A percentile compares a stretch with the other conserved stretches of the same genome.
Evolutionary conservation across 2,113 vertebrate species (phyloP).

Genomic region (Sminthopsis crassicaudata): DNA sequence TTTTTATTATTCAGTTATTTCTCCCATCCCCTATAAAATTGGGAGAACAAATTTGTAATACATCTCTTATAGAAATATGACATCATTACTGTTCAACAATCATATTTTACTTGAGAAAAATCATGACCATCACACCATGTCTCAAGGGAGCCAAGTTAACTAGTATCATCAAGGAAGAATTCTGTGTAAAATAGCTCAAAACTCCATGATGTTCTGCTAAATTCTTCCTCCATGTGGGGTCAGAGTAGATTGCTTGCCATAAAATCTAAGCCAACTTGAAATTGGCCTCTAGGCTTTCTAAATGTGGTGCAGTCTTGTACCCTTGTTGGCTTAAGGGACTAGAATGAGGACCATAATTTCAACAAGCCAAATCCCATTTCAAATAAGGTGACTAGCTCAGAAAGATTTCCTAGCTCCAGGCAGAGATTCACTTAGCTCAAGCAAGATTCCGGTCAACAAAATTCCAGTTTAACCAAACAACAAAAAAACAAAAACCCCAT

Average conservation of each 20-base stretch:
- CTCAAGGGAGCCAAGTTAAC: background rate
- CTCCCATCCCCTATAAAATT: background rate
- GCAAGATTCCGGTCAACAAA: constrained; percentile 14
- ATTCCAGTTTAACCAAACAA: constrained; percentile 22
- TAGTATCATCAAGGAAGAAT: background rate
- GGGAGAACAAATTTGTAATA: background rate
- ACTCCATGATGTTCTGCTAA: background rate
- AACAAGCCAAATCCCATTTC: constrained; percentile 2
- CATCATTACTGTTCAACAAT: background rate
- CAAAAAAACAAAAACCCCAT: background rate
- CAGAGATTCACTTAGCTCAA: background rate
- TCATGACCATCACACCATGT: background rate
- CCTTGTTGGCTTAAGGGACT: background rate
- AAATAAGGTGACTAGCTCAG: background rate
- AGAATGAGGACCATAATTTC: background rate
- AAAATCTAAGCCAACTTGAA: background rate
- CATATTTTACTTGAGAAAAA: background rate
- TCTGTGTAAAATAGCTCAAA: background rate
- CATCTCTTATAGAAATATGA: background rate
- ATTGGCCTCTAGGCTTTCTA: background rate
- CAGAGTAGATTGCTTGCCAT: background rate
- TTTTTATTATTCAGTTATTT: background rate
- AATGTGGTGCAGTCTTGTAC: background rate
- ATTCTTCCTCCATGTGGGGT: background rate
- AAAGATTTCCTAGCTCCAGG: constrained; percentile 14